These are phyloP conservation scores for Coturnix japonica DNA, from an alignment of 2,113 vertebrate species.

Conservation along the genomic window DNA sequence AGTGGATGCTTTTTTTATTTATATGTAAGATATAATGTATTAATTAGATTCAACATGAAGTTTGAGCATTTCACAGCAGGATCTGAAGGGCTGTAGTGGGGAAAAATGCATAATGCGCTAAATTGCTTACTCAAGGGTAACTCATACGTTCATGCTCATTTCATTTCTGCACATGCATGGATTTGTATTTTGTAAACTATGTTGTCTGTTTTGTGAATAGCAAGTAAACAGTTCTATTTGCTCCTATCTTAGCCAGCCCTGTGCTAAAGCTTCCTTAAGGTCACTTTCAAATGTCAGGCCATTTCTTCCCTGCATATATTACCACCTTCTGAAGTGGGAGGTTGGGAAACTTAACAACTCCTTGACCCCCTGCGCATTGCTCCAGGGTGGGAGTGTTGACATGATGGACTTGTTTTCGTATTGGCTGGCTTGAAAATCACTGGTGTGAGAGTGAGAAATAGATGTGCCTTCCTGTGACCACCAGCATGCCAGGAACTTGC, in stretches of 20 bases:
- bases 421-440: not conserved
- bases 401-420: not conserved
- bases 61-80: not conserved
- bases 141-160: not conserved
- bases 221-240: not conserved
- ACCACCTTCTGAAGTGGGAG: not conserved
- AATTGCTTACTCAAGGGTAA: not conserved
- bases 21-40: not conserved
- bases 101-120: not conserved
- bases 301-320: not conserved
- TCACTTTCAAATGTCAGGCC: not conserved
- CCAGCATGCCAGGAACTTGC: not conserved
- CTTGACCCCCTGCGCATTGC: not conserved
- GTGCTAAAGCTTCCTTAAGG: not conserved
- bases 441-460: not conserved
- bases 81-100: not conserved
- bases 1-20: not conserved
- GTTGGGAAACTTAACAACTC: not conserved
- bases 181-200: not conserved
- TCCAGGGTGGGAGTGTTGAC: not conserved
- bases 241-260: not conserved
- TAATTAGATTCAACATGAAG: not conserved
- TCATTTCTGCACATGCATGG: not conserved
- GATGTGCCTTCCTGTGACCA: not conserved
- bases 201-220: not conserved